Conservation (phyloP, 1,140 invertebrate species). For the Aphaenogaster rudis region DNA sequence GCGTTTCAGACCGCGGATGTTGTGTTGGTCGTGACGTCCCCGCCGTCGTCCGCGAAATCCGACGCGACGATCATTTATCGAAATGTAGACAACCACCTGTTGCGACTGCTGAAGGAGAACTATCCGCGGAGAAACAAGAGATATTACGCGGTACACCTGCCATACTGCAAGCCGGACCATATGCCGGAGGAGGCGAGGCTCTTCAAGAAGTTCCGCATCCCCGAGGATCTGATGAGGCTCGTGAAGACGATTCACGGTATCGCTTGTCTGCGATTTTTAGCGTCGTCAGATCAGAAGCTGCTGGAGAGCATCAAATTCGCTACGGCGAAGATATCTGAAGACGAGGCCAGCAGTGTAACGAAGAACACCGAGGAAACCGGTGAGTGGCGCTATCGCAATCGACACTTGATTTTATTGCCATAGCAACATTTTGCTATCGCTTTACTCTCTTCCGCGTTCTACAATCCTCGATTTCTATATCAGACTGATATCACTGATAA, state of each 20-base stretch:
- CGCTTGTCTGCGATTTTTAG: slow-evolving; percentile 74
- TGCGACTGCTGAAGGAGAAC: slow-evolving; percentile 82
- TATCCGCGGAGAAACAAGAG: slow-evolving; percentile 77
- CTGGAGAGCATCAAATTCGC: slow-evolving; percentile 80
- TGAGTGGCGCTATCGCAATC: slow-evolving; percentile 38
- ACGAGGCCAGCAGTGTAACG: slow-evolving; percentile 10
- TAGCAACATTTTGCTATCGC: background rate
- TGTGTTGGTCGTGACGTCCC: slow-evolving; percentile 82
- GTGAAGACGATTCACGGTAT: slow-evolving; percentile 81
- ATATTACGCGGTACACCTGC: slow-evolving; percentile 83
- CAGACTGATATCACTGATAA: background rate
- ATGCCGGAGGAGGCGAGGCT: slow-evolving; percentile 82
- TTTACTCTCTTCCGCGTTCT: background rate
- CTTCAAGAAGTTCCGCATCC: slow-evolving; percentile 80
- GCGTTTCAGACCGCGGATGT: slow-evolving; percentile 81
- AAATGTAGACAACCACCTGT: slow-evolving; percentile 80
- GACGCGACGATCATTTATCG: slow-evolving; percentile 77
- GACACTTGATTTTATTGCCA: background rate
- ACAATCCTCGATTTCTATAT: slow-evolving; percentile 61
- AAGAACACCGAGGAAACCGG: slow-evolving; percentile 76
- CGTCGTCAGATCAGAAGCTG: slow-evolving; percentile 76
- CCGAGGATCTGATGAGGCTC: slow-evolving; percentile 81
- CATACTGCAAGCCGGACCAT: slow-evolving; percentile 82
- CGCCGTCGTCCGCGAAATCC: slow-evolving; percentile 68
- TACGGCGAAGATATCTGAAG: slow-evolving; percentile 69